Base-by-base conservation (phyloP, 2,797 vertebrate genomes). In the Coccyzus lansbergi region DNA sequence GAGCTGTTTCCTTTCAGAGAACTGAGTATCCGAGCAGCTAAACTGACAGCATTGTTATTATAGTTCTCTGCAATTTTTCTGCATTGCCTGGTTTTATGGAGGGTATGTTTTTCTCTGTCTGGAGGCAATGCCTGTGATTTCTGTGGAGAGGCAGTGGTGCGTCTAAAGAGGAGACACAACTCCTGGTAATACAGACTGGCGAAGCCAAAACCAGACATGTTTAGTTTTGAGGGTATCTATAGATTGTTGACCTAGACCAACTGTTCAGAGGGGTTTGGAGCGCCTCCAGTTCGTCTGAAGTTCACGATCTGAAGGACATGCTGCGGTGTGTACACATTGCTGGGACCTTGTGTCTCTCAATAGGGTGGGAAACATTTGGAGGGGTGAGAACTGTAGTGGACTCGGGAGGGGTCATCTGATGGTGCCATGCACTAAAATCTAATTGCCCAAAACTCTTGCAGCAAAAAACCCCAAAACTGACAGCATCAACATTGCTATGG, bases 1-100 rank as follows among this genome's bases (percentile, higher is more conserved):
- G 93, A 83, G 74, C 33, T 90, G 22, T 52, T 94, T 95, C 78
- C 71, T 93, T 94, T 95, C 70, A 84, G 36, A 72, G 28, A 62
- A 48, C 25, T 2, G 9, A 53, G 42, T 36, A 53, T 38, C 63
- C 60, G 52, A 64, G 40, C 46, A 71, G n/a, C 72, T 60, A 34
- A 0, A 0, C 59, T 48, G 55, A 28, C 33, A 42, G 26, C 26
- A 11, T 11, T 59, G 36, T 59, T 78, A 10, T 48, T 48, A 22
- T 48, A 40, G 55, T 63, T 86, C 36, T 56, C 89, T 92, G 80
- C 64, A 48, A 34, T 70, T 85, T 81, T 72, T 52, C 53, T 48
- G 12, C 44, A 2, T 7, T 34, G 28, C 6, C 2, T 38, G 51
- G 26, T n/a, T 70, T 17, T 22, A 16, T n/a, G 29, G 52, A 40